Conservation (phyloP, 2,888 invertebrate genomes). For the Andrena minutula region DNA sequence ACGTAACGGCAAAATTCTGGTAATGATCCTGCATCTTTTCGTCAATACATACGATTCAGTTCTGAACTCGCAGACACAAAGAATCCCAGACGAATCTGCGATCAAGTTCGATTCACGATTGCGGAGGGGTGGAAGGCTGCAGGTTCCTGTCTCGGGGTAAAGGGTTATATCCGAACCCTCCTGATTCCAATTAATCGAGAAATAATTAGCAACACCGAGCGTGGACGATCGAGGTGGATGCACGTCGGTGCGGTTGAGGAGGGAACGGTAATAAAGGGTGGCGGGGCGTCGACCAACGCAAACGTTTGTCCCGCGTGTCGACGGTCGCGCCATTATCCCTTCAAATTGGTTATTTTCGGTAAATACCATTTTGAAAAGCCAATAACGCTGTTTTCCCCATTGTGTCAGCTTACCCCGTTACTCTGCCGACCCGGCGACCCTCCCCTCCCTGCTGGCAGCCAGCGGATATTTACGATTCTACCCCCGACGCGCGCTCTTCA, state of each 20-base stretch:
- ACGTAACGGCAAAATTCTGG: no score
- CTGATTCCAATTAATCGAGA: conserved; percentile 65
- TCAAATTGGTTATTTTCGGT: conserved; percentile 85
- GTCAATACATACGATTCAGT: no score
- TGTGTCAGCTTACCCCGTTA: conserved; percentile 74
- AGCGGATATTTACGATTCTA: conserved; percentile 53
- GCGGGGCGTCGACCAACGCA: conserved; percentile 46
- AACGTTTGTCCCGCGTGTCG: conserved; percentile 74
- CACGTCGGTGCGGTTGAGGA: conserved; percentile 3
- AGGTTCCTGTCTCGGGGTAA: conserved; percentile 5
- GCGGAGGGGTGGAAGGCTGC: not conserved
- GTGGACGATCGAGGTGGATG: conserved; percentile 36
- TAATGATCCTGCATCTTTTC: no score
- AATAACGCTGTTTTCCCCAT: conserved; percentile 84
- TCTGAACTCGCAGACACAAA: no score
- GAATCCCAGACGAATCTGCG: not conserved
- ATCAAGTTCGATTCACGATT: not conserved
- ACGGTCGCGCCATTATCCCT: conserved; percentile 79
- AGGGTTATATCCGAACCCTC: conserved; percentile 16
- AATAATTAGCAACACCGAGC: conserved; percentile 65
- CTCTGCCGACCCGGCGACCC: conserved; percentile 46
- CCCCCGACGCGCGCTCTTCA: conserved; percentile 39
- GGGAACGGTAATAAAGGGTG: not conserved
- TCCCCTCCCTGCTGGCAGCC: conserved; percentile 47
- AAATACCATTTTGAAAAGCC: conserved; percentile 85